Conservation (phyloP, 2,797 vertebrate species). For the Huso huso region DNA sequence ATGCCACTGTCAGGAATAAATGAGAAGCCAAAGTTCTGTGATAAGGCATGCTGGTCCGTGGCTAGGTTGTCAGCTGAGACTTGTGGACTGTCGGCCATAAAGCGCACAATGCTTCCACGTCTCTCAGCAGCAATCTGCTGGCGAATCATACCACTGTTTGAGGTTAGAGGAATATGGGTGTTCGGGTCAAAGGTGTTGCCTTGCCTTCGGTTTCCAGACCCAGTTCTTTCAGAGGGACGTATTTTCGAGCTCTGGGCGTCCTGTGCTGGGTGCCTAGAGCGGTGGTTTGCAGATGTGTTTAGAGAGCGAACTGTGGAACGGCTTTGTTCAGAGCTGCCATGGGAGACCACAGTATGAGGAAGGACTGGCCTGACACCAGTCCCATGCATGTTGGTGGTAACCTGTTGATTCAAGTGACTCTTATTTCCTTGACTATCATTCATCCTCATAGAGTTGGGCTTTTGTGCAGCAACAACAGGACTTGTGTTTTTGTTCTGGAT, state of each 20-base stretch:
- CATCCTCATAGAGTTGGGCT: constrained; percentile 75
- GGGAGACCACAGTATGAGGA: constrained; percentile 74
- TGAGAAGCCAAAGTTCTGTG: constrained; percentile 93
- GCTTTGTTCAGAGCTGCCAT: constrained; percentile 77
- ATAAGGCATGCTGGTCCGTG: constrained; percentile 79
- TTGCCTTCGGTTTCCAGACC: constrained; percentile 75
- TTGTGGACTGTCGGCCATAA: constrained; percentile 83
- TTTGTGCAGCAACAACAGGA: constrained; percentile 81
- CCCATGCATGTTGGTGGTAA: constrained; percentile 82
- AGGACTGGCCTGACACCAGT: constrained; percentile 64
- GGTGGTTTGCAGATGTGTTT: constrained; percentile 72
- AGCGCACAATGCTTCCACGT: constrained; percentile 85
- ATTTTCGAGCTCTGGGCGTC: constrained; percentile 75
- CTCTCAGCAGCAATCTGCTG: constrained; percentile 74
- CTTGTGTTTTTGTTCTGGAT: constrained; percentile 86
- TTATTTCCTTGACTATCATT: constrained; percentile 79
- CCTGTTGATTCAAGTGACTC: constrained; percentile 80
- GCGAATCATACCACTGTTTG: constrained; percentile 77
- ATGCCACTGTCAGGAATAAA: constrained; percentile 91
- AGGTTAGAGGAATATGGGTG: constrained; percentile 75
- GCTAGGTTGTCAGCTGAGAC: constrained; percentile 74
- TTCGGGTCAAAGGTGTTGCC: constrained; percentile 85
- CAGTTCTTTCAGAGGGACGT: constrained; percentile 74
- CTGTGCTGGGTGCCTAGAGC: constrained; percentile 77
- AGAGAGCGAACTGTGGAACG: constrained; percentile 71